phyloP scores from a whole-genome alignment of 1,140 invertebrate species.

The Drosophila bifasciata region DNA sequence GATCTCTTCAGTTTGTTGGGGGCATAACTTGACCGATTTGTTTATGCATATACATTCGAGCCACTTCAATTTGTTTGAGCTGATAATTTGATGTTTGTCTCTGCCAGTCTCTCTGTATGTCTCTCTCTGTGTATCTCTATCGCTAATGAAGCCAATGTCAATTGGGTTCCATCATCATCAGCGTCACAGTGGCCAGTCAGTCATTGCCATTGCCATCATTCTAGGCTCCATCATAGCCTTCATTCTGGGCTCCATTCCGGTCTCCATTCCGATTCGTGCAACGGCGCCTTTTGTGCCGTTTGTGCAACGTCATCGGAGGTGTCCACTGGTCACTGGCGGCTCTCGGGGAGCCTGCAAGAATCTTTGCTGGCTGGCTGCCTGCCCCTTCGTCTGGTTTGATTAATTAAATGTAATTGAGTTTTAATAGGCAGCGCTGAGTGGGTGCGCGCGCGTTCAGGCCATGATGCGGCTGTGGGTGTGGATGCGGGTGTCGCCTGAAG shows the following conservation, averaged over 20 bases:
- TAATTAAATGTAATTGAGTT: conserved; percentile 80
- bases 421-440: conserved; percentile 60
- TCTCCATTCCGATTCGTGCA: conserved; percentile 3
- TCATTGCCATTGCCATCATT: too few relatives aligned
- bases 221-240: background rate
- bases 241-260: background rate
- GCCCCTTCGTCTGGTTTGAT: conserved; percentile 49
- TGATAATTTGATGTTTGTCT: conserved; percentile 60
- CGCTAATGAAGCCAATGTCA: conserved; percentile 70
- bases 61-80: conserved; percentile 68
- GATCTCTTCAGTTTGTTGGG: too few relatives aligned
- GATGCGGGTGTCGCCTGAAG: conserved; percentile 57
- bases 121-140: background rate
- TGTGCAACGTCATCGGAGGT: conserved; percentile 65
- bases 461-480: conserved; percentile 19
- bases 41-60: conserved; percentile 35
- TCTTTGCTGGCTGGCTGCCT: background rate
- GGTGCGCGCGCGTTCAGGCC: too few relatives aligned
- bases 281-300: conserved; percentile 41
- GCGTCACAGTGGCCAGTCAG: conserved; percentile 4
- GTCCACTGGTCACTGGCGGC: conserved; percentile 1
- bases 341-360: too few relatives aligned
- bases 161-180: conserved; percentile 3
- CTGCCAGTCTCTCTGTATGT: background rate
- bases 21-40: conserved; percentile 46